Evolutionary conservation across 2,888 invertebrate genomes (phyloP), one percentile per base, ranked within the genome.

Genomic region (Pristionchus fissidentatus): DNA sequence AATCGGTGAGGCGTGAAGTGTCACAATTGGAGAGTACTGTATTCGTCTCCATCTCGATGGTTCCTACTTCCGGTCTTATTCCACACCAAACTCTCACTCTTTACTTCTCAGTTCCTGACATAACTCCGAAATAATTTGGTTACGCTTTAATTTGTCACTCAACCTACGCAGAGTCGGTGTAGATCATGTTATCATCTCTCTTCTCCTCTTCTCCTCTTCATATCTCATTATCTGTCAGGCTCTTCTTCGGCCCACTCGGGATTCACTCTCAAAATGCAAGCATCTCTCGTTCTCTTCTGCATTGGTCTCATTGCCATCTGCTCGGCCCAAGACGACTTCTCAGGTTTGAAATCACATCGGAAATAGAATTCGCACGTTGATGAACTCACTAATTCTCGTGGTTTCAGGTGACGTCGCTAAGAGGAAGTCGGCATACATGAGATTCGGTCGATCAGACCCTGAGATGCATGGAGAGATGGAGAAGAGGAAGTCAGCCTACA

Each of bases 381-480:
- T 26, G 19, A 15, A 10, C 7, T n/a, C 10, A n/a, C 15, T 60
- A 60, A 49, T 77, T n/a, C 29, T 38, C 7, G 19, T 49, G 15
- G 19, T 62, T 10, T 8, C 19, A 66, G 81, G 81, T 86, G 89
- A 88, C 62, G 88, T 89, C 86, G 87, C 87, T 52, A 90, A 90
- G 84, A 84, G 90, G 35, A 90, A 90, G 84, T 87, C 87, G 52
- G 90, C 90, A 0, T 90, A 90, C 84, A 89, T 90, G 89, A 85
- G 90, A 83, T 89, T 89, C 85, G 90, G 89, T 49, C 87, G 89
- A 62, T 87, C 87, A 0, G 89, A 89, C 83, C 86, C 85, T 19
- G 85, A 85, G 81, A 85, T 86, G 83, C 15, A 41, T 19, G 85
- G 46, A 15, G 83, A 85, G 38, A 87, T 87, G 88, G 87, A 89